Evolutionary conservation across 2,113 vertebrate genomes (phyloP).

Genomic region (Raphicerus campestris): DNA sequence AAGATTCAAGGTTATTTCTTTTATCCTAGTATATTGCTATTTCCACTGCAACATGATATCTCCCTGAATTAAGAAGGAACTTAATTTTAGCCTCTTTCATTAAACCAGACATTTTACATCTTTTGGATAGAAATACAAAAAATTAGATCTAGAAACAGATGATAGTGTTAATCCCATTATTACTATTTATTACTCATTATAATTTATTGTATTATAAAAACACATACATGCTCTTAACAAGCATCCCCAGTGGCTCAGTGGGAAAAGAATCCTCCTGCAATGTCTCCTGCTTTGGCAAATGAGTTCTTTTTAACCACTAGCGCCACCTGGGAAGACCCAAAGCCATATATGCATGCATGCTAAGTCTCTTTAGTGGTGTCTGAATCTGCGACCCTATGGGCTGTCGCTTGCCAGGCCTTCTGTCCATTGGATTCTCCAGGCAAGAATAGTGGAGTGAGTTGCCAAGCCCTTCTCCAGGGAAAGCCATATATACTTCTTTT

Average conservation of each 20-base stretch:
- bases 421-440: not conserved
- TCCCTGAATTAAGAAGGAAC: not conserved
- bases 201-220: not conserved
- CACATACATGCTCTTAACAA: not conserved
- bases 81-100: not conserved
- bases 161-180: not conserved
- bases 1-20: not conserved
- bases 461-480: not conserved
- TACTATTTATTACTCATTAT: not conserved
- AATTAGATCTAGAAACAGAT: not conserved
- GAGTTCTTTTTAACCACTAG: not conserved
- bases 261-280: not conserved
- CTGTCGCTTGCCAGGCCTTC: not conserved
- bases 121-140: not conserved
- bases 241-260: not conserved
- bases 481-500: not conserved
- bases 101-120: not conserved
- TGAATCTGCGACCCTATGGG: not conserved
- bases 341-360: not conserved
- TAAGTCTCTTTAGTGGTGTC: not conserved
- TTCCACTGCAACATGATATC: not conserved
- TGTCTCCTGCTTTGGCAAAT: not conserved
- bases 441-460: not conserved
- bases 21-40: not conserved
- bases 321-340: not conserved